A percentile compares a stretch with the other conserved stretches of the same genome.
Conservation (phyloP, 2,113 vertebrate genomes). For the Castor canadensis region DNA sequence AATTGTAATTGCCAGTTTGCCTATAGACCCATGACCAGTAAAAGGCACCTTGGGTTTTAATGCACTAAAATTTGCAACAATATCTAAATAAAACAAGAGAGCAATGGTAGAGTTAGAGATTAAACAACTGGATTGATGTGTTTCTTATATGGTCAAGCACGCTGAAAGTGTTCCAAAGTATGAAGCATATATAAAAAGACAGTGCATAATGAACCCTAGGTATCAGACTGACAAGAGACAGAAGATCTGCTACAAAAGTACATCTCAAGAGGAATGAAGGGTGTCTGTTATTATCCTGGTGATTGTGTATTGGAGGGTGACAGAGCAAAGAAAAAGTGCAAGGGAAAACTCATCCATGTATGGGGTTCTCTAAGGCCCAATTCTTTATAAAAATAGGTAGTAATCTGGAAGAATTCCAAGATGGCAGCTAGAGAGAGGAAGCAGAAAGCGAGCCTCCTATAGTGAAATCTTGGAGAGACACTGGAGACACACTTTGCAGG, state of each 20-base stretch:
- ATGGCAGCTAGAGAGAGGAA: no score
- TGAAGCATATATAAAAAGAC: not conserved
- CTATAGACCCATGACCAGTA: not conserved
- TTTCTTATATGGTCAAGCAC: not conserved
- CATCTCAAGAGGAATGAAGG: not conserved
- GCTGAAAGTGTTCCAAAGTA: not conserved
- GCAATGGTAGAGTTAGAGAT: not conserved
- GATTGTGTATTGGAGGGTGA: not conserved
- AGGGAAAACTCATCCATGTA: not conserved
- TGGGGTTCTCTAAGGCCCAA: rapidly evolving
- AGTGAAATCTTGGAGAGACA: no score
- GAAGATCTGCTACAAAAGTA: not conserved
- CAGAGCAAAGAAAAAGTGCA: not conserved
- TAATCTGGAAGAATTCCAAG: no score
- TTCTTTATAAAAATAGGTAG: not conserved
- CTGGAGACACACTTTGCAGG: no score
- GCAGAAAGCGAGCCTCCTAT: no score
- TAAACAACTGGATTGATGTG: not conserved
- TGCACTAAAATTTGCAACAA: not conserved
- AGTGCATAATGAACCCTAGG: not conserved
- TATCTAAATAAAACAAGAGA: not conserved
- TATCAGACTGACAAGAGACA: not conserved
- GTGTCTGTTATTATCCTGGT: not conserved
- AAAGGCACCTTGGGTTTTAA: not conserved
- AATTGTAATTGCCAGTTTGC: not conserved